These are phyloP conservation scores for Toxonevra muliebris DNA, from an alignment of 2,888 invertebrate genomes.

Conservation along the genomic window DNA sequence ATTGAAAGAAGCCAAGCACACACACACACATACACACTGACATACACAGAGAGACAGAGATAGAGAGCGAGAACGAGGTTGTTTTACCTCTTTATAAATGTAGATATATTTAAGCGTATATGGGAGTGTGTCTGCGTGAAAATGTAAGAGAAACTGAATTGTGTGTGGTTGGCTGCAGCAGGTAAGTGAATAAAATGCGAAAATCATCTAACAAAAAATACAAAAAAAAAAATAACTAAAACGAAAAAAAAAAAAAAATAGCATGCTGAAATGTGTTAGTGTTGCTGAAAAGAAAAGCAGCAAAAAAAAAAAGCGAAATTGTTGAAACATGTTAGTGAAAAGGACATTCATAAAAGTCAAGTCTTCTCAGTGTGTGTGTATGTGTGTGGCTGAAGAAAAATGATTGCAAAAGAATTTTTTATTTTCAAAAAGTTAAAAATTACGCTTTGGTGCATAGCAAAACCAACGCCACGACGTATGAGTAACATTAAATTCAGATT, in stretches of 20 bases:
- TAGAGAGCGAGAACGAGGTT: constrained; percentile 4
- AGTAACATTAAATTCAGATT: too few relatives aligned
- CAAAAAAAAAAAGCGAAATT: too few relatives aligned
- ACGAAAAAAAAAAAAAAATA: constrained; percentile 1
- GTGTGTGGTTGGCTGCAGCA: constrained; percentile 9
- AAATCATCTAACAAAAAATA: not conserved
- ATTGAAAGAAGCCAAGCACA: not conserved
- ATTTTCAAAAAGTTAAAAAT: not conserved
- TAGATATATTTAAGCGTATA: too few relatives aligned
- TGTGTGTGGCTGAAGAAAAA: too few relatives aligned
- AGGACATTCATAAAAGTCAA: too few relatives aligned
- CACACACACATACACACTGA: not conserved
- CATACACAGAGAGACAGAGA: not conserved
- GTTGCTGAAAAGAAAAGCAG: not conserved
- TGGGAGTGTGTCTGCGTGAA: too few relatives aligned
- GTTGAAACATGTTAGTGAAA: too few relatives aligned
- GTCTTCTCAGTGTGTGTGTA: too few relatives aligned
- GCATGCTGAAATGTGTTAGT: constrained; percentile 9
- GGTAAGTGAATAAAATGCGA: constrained; percentile 27
- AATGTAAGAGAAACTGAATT: too few relatives aligned
- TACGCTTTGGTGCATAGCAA: too few relatives aligned
- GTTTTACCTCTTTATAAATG: not conserved
- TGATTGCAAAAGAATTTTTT: not conserved
- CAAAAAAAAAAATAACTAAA: too few relatives aligned
- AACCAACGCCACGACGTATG: too few relatives aligned